Conservation (phyloP, 2,797 vertebrate species). For the Mus minutoides region DNA sequence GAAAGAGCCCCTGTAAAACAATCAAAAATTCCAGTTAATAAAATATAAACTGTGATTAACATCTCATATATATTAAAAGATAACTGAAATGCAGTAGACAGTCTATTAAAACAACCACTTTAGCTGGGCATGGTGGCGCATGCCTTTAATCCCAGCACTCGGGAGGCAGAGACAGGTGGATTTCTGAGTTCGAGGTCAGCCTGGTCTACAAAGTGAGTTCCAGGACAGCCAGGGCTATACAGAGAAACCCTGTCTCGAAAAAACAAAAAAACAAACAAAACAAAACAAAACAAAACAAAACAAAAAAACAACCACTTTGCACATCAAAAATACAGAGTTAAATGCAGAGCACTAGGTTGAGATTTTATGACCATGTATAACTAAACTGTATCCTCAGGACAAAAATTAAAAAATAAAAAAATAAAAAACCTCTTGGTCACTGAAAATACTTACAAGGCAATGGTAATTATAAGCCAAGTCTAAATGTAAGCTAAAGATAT, state of each 20-base stretch:
- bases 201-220: no score
- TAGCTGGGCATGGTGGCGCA: no score
- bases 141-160: no score
- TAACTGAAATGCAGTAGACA: background rate
- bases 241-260: no score
- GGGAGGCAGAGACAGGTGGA: no score
- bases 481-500: conserved; percentile 79
- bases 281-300: no score
- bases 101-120: conserved; percentile 31
- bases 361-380: background rate
- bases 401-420: background rate
- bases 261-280: no score
- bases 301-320: conserved; percentile 24
- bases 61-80: conserved; percentile 46
- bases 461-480: conserved; percentile 97
- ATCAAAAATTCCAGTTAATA: conserved; percentile 68
- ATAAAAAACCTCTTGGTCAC: background rate
- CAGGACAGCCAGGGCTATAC: no score
- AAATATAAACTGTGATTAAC: conserved; percentile 62
- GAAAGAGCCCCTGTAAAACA: conserved; percentile 96
- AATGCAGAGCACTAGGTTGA: background rate
- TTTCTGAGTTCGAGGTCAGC: no score
- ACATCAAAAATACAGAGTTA: conserved; percentile 51
- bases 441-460: conserved; percentile 94
- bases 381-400: background rate